Conservation (phyloP, 2,797 vertebrate genomes). For the Phrynocephalus guinanensis region DNA sequence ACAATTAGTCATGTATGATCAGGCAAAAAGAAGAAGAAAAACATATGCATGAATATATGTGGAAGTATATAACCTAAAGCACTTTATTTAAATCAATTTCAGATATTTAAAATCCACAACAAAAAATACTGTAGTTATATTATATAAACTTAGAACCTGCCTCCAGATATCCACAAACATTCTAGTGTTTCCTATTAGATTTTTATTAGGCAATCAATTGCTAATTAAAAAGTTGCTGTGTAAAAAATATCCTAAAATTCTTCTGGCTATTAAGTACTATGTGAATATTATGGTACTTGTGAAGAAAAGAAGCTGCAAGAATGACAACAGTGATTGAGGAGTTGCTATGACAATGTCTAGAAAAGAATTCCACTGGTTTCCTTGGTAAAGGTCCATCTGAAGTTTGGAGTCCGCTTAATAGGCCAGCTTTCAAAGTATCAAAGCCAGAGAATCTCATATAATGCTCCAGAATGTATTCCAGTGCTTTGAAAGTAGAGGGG, state of each 20-base stretch:
- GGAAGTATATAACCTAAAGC: no score
- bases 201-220: neutral
- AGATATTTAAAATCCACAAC: no score
- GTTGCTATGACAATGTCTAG: constrained; percentile 62
- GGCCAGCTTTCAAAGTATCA: constrained; percentile 71
- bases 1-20: neutral
- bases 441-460: constrained; percentile 61
- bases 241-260: neutral
- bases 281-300: constrained; percentile 11
- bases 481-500: constrained; percentile 49
- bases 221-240: neutral
- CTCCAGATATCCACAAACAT: neutral
- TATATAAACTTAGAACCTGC: neutral
- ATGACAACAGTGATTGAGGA: constrained; percentile 56
- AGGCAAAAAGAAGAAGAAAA: constrained; percentile 31
- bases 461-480: constrained; percentile 72
- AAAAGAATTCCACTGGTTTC: constrained; percentile 48
- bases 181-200: neutral
- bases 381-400: constrained; percentile 69
- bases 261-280: constrained; percentile 25
- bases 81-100: neutral
- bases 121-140: neutral
- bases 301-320: neutral
- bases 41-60: neutral
- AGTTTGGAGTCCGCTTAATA: constrained; percentile 57